Evolutionary conservation across 2,888 invertebrate species (phyloP).

Genomic region (Flexamia atlantica): DNA sequence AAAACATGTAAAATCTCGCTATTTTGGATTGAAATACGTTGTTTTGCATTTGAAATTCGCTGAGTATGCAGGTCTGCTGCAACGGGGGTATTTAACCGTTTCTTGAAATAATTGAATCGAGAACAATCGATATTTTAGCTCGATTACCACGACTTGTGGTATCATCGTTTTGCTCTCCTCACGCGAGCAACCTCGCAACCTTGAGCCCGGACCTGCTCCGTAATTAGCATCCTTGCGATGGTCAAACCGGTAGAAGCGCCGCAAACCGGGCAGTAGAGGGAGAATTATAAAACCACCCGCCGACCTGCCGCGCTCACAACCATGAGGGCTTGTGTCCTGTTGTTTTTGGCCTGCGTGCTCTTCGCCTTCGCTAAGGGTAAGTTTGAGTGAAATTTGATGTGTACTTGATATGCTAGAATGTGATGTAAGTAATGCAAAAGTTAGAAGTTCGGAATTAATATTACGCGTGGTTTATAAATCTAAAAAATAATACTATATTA

Average conservation of each 20-base stretch:
- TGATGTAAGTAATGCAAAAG: no score
- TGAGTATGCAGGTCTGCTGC: no score
- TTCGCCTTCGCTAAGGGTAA: constrained; percentile 9
- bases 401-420: no score
- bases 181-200: constrained; percentile 1
- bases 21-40: no score
- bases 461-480: no score
- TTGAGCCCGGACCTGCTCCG: not conserved
- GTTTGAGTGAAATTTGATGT: not conserved
- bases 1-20: no score
- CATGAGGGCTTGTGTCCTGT: constrained; percentile 38
- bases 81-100: no score
- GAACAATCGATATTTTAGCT: no score
- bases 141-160: not conserved
- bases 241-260: constrained; percentile 24
- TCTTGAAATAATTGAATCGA: no score
- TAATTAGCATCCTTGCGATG: constrained; percentile 21
- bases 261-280: not conserved
- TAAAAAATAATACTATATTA: no score
- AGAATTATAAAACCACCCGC: constrained; percentile 21
- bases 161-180: not conserved
- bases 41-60: no score
- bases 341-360: not conserved
- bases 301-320: not conserved
- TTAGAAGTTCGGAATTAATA: no score